Evolutionary conservation across 2,113 vertebrate species (phyloP).

Genomic region (Carollia perspicillata): DNA sequence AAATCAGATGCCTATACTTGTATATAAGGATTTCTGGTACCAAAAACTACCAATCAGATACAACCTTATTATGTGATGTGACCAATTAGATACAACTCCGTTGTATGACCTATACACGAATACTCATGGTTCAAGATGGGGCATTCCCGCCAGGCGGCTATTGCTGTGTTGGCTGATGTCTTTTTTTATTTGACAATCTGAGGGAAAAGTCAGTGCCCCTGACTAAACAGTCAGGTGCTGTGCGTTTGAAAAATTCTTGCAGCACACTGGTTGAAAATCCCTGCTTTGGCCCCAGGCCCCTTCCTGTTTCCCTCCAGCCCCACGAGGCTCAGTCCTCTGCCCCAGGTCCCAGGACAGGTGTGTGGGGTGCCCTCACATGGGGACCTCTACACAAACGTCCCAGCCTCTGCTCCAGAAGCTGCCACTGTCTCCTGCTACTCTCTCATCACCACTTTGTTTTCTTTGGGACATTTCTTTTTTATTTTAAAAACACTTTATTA

Average conservation of each 20-base stretch:
- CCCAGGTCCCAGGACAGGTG: accelerated
- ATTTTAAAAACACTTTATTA: neutral
- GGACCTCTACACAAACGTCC: neutral
- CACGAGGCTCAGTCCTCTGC: neutral
- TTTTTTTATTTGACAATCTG: neutral
- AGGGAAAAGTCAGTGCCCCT: neutral
- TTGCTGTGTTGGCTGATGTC: neutral
- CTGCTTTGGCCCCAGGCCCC: neutral
- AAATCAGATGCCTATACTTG: neutral
- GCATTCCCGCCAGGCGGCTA: neutral
- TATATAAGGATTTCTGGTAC: neutral
- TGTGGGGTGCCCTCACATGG: neutral
- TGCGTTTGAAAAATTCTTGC: neutral
- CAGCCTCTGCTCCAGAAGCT: neutral
- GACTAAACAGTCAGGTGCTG: neutral
- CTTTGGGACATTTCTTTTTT: too few species aligned
- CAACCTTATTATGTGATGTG: neutral
- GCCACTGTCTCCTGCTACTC: neutral
- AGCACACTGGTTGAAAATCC: neutral
- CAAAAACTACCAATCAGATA: neutral
- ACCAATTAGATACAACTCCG: neutral
- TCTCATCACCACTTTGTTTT: neutral
- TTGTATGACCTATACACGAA: neutral
- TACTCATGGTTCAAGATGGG: neutral
- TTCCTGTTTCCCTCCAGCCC: neutral